phyloP scores from a whole-genome alignment of 2,797 vertebrate species.

The Loriculus beryllinus region DNA sequence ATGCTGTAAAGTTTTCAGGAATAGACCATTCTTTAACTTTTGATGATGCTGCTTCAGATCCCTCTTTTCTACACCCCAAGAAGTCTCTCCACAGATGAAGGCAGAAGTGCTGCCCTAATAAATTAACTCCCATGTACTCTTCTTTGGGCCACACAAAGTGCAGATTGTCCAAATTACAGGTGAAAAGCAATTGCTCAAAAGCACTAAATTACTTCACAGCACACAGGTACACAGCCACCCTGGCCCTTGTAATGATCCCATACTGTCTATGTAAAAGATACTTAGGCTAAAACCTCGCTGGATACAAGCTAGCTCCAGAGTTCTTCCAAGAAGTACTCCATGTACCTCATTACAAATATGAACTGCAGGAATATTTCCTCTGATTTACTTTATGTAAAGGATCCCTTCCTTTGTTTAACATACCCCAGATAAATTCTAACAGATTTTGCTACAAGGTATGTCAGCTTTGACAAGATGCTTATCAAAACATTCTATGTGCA shows the following conservation, averaged over 20 bases:
- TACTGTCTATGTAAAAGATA: fast-evolving
- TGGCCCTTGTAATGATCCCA: fast-evolving
- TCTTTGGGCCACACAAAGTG: neutral
- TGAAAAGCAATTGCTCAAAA: neutral
- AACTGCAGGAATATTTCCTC: neutral
- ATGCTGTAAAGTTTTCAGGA: neutral
- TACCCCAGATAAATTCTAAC: neutral
- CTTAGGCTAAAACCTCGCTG: neutral
- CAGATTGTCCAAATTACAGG: neutral
- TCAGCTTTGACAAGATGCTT: neutral
- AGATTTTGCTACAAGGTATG: neutral
- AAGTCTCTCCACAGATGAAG: neutral
- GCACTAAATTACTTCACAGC: neutral
- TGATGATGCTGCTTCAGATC: neutral
- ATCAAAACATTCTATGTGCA: fast-evolving
- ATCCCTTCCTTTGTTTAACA: neutral
- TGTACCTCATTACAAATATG: fast-evolving
- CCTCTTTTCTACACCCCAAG: neutral
- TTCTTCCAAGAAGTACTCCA: neutral
- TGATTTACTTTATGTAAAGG: neutral
- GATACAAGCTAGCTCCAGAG: neutral
- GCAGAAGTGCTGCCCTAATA: neutral
- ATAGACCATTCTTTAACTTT: neutral
- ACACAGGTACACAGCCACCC: neutral
- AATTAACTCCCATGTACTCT: neutral